A percentile compares a stretch with the other conserved stretches of the same genome.
These are phyloP conservation scores for Nyctalus aviator DNA, from an alignment of 2,797 vertebrate genomes.

Conservation along the genomic window DNA sequence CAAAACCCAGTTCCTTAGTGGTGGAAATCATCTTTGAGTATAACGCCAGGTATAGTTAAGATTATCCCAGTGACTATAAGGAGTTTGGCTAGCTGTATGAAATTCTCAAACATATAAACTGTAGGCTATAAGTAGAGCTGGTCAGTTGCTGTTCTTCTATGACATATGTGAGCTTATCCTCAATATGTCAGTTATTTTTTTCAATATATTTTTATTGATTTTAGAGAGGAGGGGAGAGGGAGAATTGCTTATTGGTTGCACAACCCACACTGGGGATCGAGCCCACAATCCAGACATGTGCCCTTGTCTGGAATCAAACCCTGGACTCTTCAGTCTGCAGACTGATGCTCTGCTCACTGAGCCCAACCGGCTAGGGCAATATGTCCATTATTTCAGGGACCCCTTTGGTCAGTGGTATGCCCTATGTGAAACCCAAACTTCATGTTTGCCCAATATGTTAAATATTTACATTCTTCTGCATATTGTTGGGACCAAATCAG, in stretches of 20 bases:
- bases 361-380: too few relatives aligned
- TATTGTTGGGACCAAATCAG: not conserved
- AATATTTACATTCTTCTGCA: not conserved
- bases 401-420: accelerated
- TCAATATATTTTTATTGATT: too few relatives aligned
- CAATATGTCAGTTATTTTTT: not conserved
- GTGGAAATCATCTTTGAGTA: not conserved
- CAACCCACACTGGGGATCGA: too few relatives aligned
- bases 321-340: too few relatives aligned
- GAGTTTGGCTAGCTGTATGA: not conserved
- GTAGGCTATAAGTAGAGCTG: not conserved
- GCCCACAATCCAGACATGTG: too few relatives aligned
- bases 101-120: too few relatives aligned
- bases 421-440: not conserved
- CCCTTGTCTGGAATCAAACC: too few relatives aligned
- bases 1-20: accelerated
- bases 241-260: too few relatives aligned
- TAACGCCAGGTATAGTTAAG: not conserved
- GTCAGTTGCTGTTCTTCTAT: not conserved
- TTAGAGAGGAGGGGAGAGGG: too few relatives aligned
- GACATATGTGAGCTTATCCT: not conserved
- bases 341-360: too few relatives aligned
- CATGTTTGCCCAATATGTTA: not conserved
- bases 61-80: not conserved
- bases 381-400: not conserved